Percentiles rank a stretch among this genome's conserved stretches.
These are phyloP conservation scores for Recurvirostra avosetta DNA, from an alignment of 2,113 vertebrate genomes.

Conservation along the genomic window DNA sequence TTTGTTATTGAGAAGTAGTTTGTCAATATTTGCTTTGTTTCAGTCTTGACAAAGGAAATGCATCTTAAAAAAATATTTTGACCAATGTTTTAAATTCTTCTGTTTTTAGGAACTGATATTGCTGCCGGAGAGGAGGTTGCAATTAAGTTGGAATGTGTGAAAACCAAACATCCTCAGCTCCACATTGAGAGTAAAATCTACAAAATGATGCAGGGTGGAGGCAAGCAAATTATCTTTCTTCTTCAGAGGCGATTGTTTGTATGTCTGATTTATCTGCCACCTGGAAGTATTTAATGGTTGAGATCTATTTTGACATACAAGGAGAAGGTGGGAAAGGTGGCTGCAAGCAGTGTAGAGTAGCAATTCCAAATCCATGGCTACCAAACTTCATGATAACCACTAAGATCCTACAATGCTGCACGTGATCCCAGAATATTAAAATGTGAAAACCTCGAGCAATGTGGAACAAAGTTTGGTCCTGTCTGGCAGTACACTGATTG, in stretches of 20 bases:
- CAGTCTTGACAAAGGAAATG: background rate
- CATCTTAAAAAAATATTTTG: background rate
- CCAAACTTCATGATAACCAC: background rate
- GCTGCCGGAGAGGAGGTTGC: conserved; percentile 93
- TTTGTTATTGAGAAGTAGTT: background rate
- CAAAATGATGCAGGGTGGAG: conserved; percentile 99
- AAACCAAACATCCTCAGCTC: conserved; percentile 97
- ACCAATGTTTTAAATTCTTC: background rate
- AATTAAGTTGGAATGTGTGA: conserved; percentile 97
- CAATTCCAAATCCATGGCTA: background rate
- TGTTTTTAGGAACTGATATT: conserved; percentile 88
- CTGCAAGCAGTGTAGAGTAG: background rate
- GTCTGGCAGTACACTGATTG: background rate
- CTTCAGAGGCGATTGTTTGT: background rate
- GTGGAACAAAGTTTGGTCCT: background rate
- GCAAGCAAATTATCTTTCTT: conserved; percentile 61
- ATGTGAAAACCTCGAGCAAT: background rate
- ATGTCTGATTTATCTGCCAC: background rate
- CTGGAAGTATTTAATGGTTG: background rate
- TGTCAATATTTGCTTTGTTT: background rate
- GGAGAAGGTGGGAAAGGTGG: background rate
- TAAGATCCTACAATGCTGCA: background rate
- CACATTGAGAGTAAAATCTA: conserved; percentile 99
- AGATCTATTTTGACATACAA: background rate
- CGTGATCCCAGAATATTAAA: background rate